Evolutionary conservation across 1,140 invertebrate genomes (phyloP).

Genomic region (Achatina immaculata): DNA sequence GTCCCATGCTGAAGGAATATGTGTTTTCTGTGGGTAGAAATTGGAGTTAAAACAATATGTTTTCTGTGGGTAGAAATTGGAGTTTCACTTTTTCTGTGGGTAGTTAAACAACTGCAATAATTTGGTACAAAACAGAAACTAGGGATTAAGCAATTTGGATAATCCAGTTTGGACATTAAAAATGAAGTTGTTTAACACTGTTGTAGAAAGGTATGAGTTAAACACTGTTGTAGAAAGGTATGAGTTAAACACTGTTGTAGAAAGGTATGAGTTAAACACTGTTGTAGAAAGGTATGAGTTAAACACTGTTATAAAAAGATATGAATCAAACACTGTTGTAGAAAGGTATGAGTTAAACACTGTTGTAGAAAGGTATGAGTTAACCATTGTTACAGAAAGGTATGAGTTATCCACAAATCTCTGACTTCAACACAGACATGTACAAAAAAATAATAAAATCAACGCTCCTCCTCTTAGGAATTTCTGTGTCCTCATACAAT

Average conservation of each 20-base stretch:
- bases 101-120: background rate
- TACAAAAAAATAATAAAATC: no score
- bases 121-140: no score
- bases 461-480: no score
- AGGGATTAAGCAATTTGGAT: background rate
- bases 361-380: no score
- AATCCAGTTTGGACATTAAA: background rate
- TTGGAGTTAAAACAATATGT: background rate
- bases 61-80: background rate
- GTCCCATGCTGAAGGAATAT: slow-evolving; percentile 31
- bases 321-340: no score
- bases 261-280: background rate
- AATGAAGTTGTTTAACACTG: background rate
- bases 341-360: no score
- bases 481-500: no score
- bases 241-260: background rate
- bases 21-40: background rate
- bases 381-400: no score
- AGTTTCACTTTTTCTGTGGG: background rate
- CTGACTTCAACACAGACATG: no score
- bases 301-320: no score
- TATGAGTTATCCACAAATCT: no score
- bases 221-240: background rate
- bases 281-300: no score
- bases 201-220: background rate